A percentile compares a stretch with the other conserved stretches of the same genome.
phyloP scores from a whole-genome alignment of 2,888 invertebrate genomes.

The Antheraea assamensis region DNA sequence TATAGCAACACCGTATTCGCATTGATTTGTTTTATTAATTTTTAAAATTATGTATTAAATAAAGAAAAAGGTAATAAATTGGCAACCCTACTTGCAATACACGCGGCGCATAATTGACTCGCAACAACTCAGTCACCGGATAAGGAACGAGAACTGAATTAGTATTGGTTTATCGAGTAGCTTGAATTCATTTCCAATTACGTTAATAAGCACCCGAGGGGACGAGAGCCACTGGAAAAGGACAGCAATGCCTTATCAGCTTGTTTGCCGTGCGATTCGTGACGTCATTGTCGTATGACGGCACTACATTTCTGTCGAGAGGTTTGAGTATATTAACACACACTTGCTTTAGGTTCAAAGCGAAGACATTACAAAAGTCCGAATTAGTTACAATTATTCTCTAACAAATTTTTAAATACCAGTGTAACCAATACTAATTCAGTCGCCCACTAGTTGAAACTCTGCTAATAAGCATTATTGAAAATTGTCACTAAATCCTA shows the following conservation, averaged over 20 bases:
- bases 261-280: neutral
- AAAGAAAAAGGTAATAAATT: neutral
- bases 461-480: no score
- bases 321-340: neutral
- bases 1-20: no score
- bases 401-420: no score
- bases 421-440: no score
- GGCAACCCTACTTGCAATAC: neutral
- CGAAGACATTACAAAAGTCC: neutral
- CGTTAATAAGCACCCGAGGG: neutral
- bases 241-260: neutral
- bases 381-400: neutral
- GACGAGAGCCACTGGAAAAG: constrained; percentile 5
- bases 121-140: constrained; percentile 8
- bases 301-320: neutral
- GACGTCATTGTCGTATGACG: neutral
- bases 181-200: constrained; percentile 8
- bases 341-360: no score
- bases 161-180: constrained; percentile 11
- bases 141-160: constrained; percentile 12
- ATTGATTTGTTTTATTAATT: no score
- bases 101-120: constrained; percentile 3
- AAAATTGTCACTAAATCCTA: no score
- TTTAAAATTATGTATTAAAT: no score
- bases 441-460: no score